phyloP scores from a whole-genome alignment of 2,888 invertebrate species.

The Melanargia galathea region DNA sequence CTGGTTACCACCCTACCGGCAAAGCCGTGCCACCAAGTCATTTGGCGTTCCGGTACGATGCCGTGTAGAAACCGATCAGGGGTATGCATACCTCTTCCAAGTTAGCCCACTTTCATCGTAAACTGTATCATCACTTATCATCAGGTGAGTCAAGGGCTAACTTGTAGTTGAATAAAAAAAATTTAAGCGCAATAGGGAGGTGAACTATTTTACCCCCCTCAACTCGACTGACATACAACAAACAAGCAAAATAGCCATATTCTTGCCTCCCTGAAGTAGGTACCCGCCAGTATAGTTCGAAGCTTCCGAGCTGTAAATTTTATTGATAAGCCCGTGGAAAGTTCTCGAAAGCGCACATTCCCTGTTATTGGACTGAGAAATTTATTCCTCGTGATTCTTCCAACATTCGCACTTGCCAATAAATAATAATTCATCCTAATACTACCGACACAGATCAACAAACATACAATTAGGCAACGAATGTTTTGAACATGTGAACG shows the following conservation, averaged over 20 bases:
- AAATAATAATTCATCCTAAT: slow-evolving; percentile 30
- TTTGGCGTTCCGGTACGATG: no score
- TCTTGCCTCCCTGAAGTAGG: not conserved
- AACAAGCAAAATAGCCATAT: not conserved
- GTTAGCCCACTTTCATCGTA: no score
- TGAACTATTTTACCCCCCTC: no score
- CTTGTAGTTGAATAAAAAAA: no score
- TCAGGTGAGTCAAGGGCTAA: no score
- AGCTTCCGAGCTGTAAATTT: slow-evolving; percentile 41
- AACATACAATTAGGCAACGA: not conserved
- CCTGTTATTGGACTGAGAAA: slow-evolving; percentile 43
- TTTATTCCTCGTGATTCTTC: slow-evolving; percentile 41
- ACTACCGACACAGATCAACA: slow-evolving; percentile 5
- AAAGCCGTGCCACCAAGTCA: no score
- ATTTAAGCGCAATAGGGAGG: no score
- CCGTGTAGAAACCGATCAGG: no score
- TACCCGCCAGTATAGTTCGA: slow-evolving; percentile 2
- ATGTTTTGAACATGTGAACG: no score
- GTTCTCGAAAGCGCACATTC: slow-evolving; percentile 36
- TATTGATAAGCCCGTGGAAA: slow-evolving; percentile 44
- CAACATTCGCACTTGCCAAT: slow-evolving; percentile 23
- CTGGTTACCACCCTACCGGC: no score
- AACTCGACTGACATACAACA: not conserved
- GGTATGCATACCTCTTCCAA: no score
- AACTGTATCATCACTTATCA: no score